Base-by-base conservation (phyloP, 2,888 invertebrate species). In the Ormyrus nitidulus region DNA sequence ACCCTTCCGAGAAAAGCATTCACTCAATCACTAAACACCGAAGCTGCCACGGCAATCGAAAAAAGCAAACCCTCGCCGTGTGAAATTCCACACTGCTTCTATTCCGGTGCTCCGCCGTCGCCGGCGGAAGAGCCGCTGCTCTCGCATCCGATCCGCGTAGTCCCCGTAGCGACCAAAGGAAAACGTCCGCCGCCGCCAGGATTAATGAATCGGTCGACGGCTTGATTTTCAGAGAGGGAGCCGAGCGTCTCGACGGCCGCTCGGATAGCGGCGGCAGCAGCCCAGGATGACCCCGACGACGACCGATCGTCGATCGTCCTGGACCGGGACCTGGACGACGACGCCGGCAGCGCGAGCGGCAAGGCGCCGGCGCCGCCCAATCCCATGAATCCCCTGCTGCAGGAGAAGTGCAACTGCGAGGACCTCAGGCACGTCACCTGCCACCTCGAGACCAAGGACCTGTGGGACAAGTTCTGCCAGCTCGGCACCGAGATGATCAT, bases 401-500 rank as follows among this genome's bases (percentile, higher is more conserved):
- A 93, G 85, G 93, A 93, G 83, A 90, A 91, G 9, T 79, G 59
- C 65, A 79, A 94, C 87, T 94, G 94, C 86, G 93, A 93, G 84
- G 94, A 94, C 87, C 90, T 94, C 65, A 90, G 92, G 68, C 91
- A 91, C 86, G 93, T 95, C 79, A 93, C 94, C 84, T 96, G 95
- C 87, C 94, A 94, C 84, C 92, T 96, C 85, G 96, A 96, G 91
- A 95, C 95, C 82, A 95, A 95, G 90, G 96, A 96, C 82, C 91
- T 96, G 79, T 96, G 96, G 96, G 94, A 95, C 90, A 95, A 95
- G 90, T 96, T 96, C 91, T 93, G 94, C 89, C 93, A 94, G 86
- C 92, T 96, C 80, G 95, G 95, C 49, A 96, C 95, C 1, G 95
- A 96, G 91, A 96, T 96, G 96, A 96, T 96, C 91, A 96, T 96